phyloP scores from a whole-genome alignment of 2,888 invertebrate genomes.

The Dynastes tityus region DNA sequence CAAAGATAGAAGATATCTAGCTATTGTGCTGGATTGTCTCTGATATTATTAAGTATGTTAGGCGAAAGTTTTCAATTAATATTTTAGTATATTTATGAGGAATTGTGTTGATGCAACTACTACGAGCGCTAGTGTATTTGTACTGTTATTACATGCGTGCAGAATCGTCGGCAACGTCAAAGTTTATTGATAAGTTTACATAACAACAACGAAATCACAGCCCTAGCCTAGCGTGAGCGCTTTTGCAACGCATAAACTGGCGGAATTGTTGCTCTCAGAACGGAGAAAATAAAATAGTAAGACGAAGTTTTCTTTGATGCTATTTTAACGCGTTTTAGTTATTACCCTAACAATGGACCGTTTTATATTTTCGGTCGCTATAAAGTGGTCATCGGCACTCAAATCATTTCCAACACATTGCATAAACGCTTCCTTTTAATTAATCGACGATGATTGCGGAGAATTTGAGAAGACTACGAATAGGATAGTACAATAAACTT shows the following conservation, averaged over 20 bases:
- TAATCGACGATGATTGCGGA: not conserved
- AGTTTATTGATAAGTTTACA: slow-evolving; percentile 45
- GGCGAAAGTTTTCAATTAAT: too few species aligned
- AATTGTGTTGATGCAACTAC: too few species aligned
- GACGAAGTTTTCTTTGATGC: slow-evolving; percentile 30
- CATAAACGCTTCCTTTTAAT: slow-evolving; percentile 13
- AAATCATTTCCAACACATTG: not conserved
- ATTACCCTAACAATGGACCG: slow-evolving; percentile 40
- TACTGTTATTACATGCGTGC: slow-evolving; percentile 13
- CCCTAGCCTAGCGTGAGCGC: not conserved
- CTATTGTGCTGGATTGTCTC: too few species aligned
- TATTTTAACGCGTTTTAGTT: slow-evolving; percentile 40
- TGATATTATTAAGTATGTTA: too few species aligned
- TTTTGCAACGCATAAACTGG: not conserved
- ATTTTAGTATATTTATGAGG: too few species aligned
- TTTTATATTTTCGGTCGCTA: slow-evolving; percentile 42
- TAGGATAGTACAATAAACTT: too few species aligned
- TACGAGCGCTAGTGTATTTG: not conserved
- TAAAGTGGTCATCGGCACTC: slow-evolving; percentile 36
- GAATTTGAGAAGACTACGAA: too few species aligned
- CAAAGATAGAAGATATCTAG: too few species aligned
- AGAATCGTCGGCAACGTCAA: not conserved
- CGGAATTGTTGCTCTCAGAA: not conserved
- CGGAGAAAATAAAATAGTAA: not conserved
- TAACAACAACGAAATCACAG: slow-evolving; percentile 14